phyloP scores from a whole-genome alignment of 2,113 vertebrate genomes.

The Martes martes region DNA sequence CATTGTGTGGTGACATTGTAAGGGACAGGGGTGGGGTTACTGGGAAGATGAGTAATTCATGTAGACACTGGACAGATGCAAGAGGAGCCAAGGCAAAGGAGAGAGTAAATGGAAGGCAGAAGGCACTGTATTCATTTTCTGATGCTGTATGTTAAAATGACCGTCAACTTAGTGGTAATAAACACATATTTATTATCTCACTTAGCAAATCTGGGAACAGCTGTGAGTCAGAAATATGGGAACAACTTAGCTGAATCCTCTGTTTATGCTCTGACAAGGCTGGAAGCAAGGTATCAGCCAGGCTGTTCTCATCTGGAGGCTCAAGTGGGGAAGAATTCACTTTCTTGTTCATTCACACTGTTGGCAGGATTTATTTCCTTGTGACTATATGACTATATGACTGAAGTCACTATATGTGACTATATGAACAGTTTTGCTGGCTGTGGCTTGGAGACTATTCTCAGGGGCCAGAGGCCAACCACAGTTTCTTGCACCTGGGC shows the following conservation, averaged over 20 bases:
- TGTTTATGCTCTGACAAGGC: neutral
- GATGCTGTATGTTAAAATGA: neutral
- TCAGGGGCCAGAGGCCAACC: neutral
- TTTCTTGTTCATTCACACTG: neutral
- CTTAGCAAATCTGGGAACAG: neutral
- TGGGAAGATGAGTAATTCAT: neutral
- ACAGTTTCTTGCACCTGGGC: neutral
- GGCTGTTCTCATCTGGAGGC: neutral
- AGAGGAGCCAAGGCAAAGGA: neutral
- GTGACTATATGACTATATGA: fast-evolving
- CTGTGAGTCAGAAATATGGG: neutral
- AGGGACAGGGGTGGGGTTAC: neutral
- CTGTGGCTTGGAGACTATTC: neutral
- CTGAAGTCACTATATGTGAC: neutral
- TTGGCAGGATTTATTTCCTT: neutral
- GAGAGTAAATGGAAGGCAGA: neutral
- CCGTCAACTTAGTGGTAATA: neutral
- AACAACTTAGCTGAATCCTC: neutral
- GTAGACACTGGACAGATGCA: no score
- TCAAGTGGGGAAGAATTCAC: neutral
- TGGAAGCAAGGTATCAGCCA: neutral
- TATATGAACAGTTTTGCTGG: neutral
- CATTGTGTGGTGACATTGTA: neutral
- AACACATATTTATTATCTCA: neutral
- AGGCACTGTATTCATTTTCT: neutral